phyloP scores from a whole-genome alignment of 2,888 invertebrate species.

The Dyspetes luteomarginatus region DNA sequence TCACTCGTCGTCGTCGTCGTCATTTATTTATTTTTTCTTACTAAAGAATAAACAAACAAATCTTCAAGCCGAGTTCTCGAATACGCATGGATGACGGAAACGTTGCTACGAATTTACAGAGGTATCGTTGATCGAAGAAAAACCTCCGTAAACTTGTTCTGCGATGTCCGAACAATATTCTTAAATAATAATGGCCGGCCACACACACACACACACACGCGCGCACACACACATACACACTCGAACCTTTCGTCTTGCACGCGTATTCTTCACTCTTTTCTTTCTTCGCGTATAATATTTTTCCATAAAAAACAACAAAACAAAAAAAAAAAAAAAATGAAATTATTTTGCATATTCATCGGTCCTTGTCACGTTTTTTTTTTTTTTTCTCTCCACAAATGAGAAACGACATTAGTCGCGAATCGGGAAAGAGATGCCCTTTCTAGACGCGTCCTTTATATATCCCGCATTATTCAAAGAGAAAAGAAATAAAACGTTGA shows the following conservation, averaged over 20 bases:
- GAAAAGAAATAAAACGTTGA: background rate
- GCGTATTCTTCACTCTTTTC: conserved; percentile 71
- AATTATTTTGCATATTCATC: background rate
- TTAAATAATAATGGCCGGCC: too few species aligned
- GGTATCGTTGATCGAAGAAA: conserved; percentile 37
- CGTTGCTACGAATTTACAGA: conserved; percentile 68
- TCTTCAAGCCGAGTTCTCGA: conserved; percentile 46
- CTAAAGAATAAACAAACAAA: conserved; percentile 7
- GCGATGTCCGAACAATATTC: background rate
- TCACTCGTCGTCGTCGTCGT: conserved; percentile 46
- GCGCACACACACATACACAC: conserved; percentile 5
- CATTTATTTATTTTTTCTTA: conserved; percentile 7
- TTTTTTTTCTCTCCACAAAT: background rate
- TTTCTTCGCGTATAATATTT: background rate
- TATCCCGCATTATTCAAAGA: background rate
- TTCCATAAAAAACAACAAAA: background rate
- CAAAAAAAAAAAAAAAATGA: background rate
- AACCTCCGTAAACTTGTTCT: conserved; percentile 15
- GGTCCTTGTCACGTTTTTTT: background rate
- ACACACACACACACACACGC: background rate
- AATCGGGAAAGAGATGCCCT: conserved; percentile 48
- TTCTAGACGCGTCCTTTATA: conserved; percentile 3
- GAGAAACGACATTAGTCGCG: conserved; percentile 9
- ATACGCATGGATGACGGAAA: conserved; percentile 81
- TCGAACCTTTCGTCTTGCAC: conserved; percentile 79